Base-by-base conservation (phyloP, 2,888 invertebrate species). In the Nineta flava region DNA sequence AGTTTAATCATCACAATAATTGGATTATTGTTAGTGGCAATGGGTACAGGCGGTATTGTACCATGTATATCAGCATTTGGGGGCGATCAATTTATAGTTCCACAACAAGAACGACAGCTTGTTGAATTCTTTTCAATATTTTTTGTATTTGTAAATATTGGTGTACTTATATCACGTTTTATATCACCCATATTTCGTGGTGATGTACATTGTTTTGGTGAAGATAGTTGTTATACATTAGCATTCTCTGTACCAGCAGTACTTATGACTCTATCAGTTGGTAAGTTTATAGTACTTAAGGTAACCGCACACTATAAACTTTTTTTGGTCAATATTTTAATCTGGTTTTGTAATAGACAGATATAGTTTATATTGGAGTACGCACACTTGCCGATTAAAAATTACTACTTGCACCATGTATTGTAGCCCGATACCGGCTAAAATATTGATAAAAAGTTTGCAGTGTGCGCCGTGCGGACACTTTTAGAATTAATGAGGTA, bases 1-100 rank as follows among this genome's bases (percentile, higher is more conserved):
- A 42, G 42, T 17, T 17, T 42, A 42, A 66, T 69, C 57, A 72
- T 77, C 46, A 77, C 81, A n/a, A 71, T 84, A 21, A 2, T 82
- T 17, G 83, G 83, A 1, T 67, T 87, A 13, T 56, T 82, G 0
- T 65, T 86, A 21, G 88, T 96, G 58, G 92, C 92, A 0, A 59
- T 93, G 12, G 94, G 93, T 0, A 92, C 93, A 0, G 95, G 95
- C 2, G 94, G 94, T 1, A 96, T 96, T 57, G 96, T 96, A 62
- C 94, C 95, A 0, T 95, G 94, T 61, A 94, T 96, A 0, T 77
- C 91, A 0, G 90, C 95, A 0, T 95, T 96, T 64, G 96, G 95
- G 1, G 95, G 94, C 0, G 95, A 96, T 65, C 95, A 94, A 67
- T 93, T 94, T 65, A 72, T 77, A 46, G 57, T 87, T 46, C 87